Evolutionary conservation across 1,140 invertebrate species (phyloP).

Genomic region (Asbolus verrucosus): DNA sequence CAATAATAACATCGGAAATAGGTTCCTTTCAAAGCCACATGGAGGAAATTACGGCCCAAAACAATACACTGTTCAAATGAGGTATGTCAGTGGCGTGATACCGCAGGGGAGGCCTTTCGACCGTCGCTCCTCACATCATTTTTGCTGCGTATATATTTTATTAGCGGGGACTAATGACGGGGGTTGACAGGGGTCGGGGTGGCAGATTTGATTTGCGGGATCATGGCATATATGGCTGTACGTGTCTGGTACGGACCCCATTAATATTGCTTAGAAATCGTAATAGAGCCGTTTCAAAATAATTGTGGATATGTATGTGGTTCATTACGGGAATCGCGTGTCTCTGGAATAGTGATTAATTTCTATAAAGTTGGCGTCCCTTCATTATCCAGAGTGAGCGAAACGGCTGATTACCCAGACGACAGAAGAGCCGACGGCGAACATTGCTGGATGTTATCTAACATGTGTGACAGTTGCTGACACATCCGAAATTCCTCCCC

Average conservation of each 20-base stretch:
- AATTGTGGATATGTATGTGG: constrained; percentile 30
- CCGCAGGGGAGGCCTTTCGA: no score
- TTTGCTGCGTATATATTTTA: no score
- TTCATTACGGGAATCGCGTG: constrained; percentile 40
- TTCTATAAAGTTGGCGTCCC: constrained; percentile 49
- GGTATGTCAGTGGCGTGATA: no score
- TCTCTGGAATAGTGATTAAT: constrained; percentile 49
- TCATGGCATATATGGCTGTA: background rate
- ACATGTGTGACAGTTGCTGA: constrained; percentile 52
- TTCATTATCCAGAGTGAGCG: constrained; percentile 50
- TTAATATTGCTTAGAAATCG: constrained; percentile 22
- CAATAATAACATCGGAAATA: no score
- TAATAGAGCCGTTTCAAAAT: constrained; percentile 23
- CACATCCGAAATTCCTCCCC: constrained; percentile 51
- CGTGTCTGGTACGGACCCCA: constrained; percentile 18
- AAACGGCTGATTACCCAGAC: constrained; percentile 49
- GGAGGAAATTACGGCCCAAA: no score
- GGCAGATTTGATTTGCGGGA: background rate
- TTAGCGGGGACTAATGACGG: no score
- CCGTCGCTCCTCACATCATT: no score
- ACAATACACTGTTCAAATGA: no score
- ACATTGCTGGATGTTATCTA: constrained; percentile 47
- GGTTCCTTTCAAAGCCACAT: no score
- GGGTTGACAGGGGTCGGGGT: no score
- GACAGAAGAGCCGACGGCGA: constrained; percentile 48